Base-by-base conservation (phyloP, 2,797 vertebrate genomes). In the Pelochelys cantorii region DNA sequence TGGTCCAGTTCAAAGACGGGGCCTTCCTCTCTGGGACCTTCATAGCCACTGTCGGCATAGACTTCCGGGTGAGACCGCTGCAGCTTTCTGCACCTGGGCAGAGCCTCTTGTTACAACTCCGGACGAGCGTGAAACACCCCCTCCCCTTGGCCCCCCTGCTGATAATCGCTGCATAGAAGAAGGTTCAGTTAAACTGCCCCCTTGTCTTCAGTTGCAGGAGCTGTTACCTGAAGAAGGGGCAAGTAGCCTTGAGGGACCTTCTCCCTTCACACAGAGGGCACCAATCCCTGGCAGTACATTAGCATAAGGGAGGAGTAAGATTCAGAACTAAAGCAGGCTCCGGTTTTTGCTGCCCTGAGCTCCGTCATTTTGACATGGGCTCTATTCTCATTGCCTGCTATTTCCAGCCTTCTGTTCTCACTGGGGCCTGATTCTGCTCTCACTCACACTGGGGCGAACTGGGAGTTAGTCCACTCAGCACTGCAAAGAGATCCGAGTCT, bases 1-100 rank as follows among this genome's bases (percentile, higher is more conserved):
- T 99, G 98, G 98, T 99, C 97, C 99, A 98, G 96, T 99, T 99
- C 98, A 99, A 99, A 98, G 99, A 99, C 1, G 98, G 99, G 79
- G 99, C 99, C 90, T 99, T 99, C 98, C 98, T 99, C 95, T 99
- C 99, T 96, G 98, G 99, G 97, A 99, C 98, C 97, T 99, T 99
- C 98, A 99, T 99, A 97, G 99, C 99, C 98, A 99, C 99, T 89
- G 99, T 99, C 96, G 99, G 99, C 98, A 99, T 99, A 98, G 99
- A 99, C 98, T 99, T 99, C 97, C 99, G 99, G 99, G 99, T 99
- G 98, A 99, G 99, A 98, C 93, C 94, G 90, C 83, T 71, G 62
- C 3, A 3, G 95, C 96, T 93, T 89, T 92, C 60, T 48, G 88
- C 83, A 78, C 57, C 34, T 11, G 34, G 82, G 79, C 37, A 79